Base-by-base conservation (phyloP, 1,140 invertebrate species). In the Lamellibrachia luymesi region DNA sequence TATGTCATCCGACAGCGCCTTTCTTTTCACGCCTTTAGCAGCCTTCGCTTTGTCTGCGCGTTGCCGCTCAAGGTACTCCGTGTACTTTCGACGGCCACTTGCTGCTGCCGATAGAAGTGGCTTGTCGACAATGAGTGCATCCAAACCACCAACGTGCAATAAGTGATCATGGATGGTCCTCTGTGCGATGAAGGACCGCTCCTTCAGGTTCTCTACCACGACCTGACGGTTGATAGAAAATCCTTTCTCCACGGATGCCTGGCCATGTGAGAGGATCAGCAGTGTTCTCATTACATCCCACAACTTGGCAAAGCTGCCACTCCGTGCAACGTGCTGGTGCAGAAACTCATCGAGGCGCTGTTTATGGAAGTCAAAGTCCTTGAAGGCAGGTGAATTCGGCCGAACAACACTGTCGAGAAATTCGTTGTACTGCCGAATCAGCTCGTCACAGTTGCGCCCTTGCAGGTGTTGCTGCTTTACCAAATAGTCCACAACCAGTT, bases 251-350 rank as follows among this genome's bases (percentile, higher is more conserved):
- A 52, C 51, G 10, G 51, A 6, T 52, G 95, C 94, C 49, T 95
- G 93, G 1, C 94, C 95, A 94, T 95, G 95, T 6, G 93, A 94
- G 25, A 95, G 94, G 38, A 94, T 27, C 13, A 95, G 92, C 0
- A 95, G 27, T 17, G 17, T 93, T 92, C 2, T 10, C 4, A 94
- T 92, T 25, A 95, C 92, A 7, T 10, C 51, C 93, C 92, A 94
- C 50, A 95, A 51, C 6, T 94, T 56, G 17, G 38, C 56, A 49
- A 93, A 94, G 25, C 92, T 38, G 38, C 91, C 90, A 27, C 38
- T 8, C 50, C 25, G 52, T 10, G 50, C 92, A 94, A 92, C 13
- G 38, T 8, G 25, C 51, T 38, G 49, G 90, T 92, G 8, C 90
- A 93, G 91, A 95, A 92, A 25, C 51, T 7, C 4, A 91, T 95